Percentiles rank a stretch among this genome's conserved stretches.
These are phyloP conservation scores for Drosophila siamana DNA, from an alignment of 2,888 invertebrate genomes.

Conservation along the genomic window DNA sequence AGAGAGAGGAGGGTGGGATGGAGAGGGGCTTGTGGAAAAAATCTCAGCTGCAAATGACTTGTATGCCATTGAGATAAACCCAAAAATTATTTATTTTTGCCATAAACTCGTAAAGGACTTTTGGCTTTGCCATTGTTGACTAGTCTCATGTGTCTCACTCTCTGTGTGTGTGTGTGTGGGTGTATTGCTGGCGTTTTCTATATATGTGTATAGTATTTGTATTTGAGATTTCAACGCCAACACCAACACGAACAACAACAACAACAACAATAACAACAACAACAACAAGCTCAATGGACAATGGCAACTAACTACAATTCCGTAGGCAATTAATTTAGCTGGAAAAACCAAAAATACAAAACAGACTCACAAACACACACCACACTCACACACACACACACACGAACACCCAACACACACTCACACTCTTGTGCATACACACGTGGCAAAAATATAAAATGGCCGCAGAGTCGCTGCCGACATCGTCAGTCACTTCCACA, in stretches of 20 bases:
- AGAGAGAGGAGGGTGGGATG: slow-evolving; percentile 20
- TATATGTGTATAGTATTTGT: slow-evolving; percentile 61
- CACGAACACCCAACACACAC: slow-evolving; percentile 20
- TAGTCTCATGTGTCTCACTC: slow-evolving; percentile 21
- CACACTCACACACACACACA: slow-evolving; percentile 26
- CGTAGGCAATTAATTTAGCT: slow-evolving; percentile 81
- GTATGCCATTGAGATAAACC: slow-evolving; percentile 80
- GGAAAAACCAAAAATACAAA: slow-evolving; percentile 77
- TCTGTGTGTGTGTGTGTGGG: slow-evolving; percentile 31
- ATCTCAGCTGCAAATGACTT: slow-evolving; percentile 81
- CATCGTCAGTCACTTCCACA: slow-evolving; percentile 67
- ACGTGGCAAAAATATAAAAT: slow-evolving; percentile 68
- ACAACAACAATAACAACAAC: slow-evolving; percentile 43
- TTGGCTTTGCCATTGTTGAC: slow-evolving; percentile 68
- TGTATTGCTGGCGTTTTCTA: slow-evolving; percentile 56
- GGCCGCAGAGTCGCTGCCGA: slow-evolving; percentile 42
- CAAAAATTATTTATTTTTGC: slow-evolving; percentile 81
- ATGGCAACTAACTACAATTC: slow-evolving; percentile 77
- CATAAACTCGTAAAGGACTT: slow-evolving; percentile 79
- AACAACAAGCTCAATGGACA: slow-evolving; percentile 57
- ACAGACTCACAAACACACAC: slow-evolving; percentile 37
- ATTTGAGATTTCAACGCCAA: slow-evolving; percentile 72
- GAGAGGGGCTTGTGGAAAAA: slow-evolving; percentile 49
- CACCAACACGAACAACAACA: slow-evolving; percentile 43
- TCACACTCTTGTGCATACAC: slow-evolving; percentile 16